A percentile compares a stretch with the other conserved stretches of the same genome.
phyloP scores from a whole-genome alignment of 2,797 vertebrate species.

The Chelmon rostratus region DNA sequence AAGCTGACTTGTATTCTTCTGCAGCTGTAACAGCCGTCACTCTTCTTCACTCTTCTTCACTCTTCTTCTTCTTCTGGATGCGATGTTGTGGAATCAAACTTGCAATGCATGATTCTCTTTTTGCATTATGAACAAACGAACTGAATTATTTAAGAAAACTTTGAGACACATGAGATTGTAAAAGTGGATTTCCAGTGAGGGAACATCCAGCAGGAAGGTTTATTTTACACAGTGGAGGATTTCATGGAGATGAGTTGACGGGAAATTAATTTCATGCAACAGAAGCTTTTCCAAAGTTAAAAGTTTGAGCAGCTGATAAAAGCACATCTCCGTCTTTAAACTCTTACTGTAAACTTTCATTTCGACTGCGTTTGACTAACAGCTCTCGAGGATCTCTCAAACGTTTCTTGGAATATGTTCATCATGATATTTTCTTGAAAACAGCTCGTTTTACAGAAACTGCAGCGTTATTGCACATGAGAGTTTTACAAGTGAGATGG shows the following conservation, averaged over 20 bases:
- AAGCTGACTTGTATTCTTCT: background rate
- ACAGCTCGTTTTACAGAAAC: too few species aligned
- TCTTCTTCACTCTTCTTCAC: too few species aligned
- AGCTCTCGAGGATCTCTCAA: too few species aligned
- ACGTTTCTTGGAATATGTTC: too few species aligned
- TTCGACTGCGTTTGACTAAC: too few species aligned
- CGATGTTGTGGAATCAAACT: too few species aligned
- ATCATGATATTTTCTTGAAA: too few species aligned
- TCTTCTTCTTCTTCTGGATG: too few species aligned
- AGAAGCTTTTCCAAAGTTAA: background rate
- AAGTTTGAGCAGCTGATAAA: background rate
- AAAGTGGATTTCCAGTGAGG: background rate
- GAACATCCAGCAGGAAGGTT: background rate
- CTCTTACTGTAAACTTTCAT: too few species aligned
- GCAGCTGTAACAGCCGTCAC: background rate
- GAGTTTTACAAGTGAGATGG: background rate
- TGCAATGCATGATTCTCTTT: too few species aligned
- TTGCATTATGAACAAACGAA: background rate
- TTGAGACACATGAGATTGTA: background rate
- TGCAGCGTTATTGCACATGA: too few species aligned
- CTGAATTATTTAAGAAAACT: background rate
- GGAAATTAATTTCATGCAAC: slow-evolving; percentile 1
- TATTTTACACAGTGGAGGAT: background rate
- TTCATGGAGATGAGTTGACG: background rate
- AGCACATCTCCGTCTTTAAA: background rate